Evolutionary conservation across 2,888 invertebrate genomes (phyloP).

Genomic region (Oegoconia quadripuncta): DNA sequence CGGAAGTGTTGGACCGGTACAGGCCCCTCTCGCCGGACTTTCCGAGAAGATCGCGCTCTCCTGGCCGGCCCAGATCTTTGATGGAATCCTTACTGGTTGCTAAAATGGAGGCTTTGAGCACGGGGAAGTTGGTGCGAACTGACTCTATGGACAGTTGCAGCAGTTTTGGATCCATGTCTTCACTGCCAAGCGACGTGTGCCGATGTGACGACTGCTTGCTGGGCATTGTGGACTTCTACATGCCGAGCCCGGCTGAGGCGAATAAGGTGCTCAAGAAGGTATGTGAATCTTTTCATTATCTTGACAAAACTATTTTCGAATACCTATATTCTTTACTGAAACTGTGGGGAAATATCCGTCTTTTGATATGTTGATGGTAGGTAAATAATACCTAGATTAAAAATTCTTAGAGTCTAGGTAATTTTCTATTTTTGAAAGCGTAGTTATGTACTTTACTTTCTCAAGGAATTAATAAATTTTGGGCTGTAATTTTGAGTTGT

Average conservation of each 20-base stretch:
- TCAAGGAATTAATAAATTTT: too few species aligned
- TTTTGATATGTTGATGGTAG: too few species aligned
- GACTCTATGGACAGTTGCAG: constrained; percentile 89
- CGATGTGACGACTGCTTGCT: constrained; percentile 90
- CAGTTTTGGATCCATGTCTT: constrained; percentile 84
- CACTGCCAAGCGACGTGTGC: constrained; percentile 86
- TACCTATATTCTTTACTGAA: too few species aligned
- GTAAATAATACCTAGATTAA: too few species aligned
- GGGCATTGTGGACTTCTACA: constrained; percentile 88
- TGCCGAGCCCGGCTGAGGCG: constrained; percentile 72
- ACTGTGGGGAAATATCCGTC: too few species aligned
- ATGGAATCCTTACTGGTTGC: constrained; percentile 90
- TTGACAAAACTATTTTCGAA: neutral
- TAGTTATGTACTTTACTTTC: too few species aligned
- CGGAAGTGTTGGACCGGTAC: constrained; percentile 53
- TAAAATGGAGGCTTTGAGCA: constrained; percentile 87
- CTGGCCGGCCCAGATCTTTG: constrained; percentile 83
- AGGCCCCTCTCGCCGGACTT: constrained; percentile 69
- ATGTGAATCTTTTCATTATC: constrained; percentile 22
- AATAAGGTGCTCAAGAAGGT: constrained; percentile 82
- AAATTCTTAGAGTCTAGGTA: too few species aligned
- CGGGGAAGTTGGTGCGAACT: constrained; percentile 81
- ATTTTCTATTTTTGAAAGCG: too few species aligned
- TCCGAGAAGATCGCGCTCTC: constrained; percentile 65
- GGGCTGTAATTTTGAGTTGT: too few species aligned